phyloP scores from a whole-genome alignment of 2,888 invertebrate species.

The Ypsolopha scabrella region DNA sequence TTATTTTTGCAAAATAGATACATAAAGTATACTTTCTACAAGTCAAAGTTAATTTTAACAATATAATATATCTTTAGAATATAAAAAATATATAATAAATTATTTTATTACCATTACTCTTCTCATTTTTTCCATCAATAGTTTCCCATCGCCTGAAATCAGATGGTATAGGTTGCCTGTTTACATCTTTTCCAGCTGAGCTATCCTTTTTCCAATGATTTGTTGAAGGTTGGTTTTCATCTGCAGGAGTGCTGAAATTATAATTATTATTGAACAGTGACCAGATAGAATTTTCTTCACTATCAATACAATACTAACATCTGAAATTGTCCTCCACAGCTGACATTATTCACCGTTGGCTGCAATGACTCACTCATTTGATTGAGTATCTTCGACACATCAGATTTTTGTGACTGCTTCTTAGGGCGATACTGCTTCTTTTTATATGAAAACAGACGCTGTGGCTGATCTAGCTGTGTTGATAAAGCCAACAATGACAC shows the following conservation, averaged over 20 bases:
- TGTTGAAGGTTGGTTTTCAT: not conserved
- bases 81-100: too few relatives aligned
- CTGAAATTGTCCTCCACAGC: slow-evolving; percentile 41
- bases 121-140: slow-evolving; percentile 19
- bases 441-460: slow-evolving; percentile 21
- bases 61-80: too few relatives aligned
- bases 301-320: slow-evolving; percentile 29
- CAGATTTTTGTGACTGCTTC: slow-evolving; percentile 24
- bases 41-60: too few relatives aligned
- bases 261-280: not conserved
- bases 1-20: too few relatives aligned
- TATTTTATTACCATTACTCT: slow-evolving; percentile 26
- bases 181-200: not conserved
- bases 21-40: too few relatives aligned
- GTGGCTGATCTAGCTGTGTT: slow-evolving; percentile 20
- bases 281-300: not conserved
- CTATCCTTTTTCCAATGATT: not conserved
- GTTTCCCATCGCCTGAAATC: slow-evolving; percentile 46
- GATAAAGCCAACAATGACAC: slow-evolving; percentile 13
- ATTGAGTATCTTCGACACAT: slow-evolving; percentile 24
- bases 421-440: slow-evolving; percentile 29
- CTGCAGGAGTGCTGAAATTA: not conserved
- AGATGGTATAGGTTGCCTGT: slow-evolving; percentile 18
- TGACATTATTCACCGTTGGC: slow-evolving; percentile 32
- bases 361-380: slow-evolving; percentile 45